Evolutionary conservation across 2,113 vertebrate species (phyloP).

Genomic region (Amphiprion percula): DNA sequence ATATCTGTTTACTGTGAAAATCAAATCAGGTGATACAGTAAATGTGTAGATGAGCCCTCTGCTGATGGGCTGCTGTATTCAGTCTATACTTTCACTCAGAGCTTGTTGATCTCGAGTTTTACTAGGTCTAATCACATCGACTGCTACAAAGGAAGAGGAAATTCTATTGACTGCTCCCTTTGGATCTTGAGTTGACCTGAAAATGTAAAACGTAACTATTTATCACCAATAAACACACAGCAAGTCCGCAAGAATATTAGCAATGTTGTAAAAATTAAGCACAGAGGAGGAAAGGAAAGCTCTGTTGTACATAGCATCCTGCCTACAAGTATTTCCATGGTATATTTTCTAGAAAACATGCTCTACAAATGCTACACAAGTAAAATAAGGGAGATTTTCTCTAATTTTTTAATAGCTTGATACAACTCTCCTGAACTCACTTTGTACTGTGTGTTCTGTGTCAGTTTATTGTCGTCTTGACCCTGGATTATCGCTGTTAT

Average conservation of each 20-base stretch:
- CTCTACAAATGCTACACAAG: no score
- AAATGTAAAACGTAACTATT: background rate
- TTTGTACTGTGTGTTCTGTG: background rate
- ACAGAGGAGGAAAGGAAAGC: no score
- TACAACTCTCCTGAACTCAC: no score
- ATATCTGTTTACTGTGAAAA: background rate
- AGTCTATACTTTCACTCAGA: background rate
- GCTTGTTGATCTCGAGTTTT: background rate
- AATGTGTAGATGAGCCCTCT: background rate
- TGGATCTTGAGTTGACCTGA: background rate
- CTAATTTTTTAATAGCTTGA: background rate
- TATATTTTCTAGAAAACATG: no score
- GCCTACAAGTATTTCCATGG: no score
- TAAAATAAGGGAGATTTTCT: no score
- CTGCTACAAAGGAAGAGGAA: slow-evolving; percentile 36
- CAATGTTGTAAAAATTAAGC: no score
- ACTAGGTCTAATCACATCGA: slow-evolving; percentile 3
- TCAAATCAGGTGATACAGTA: background rate
- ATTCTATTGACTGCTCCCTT: background rate
- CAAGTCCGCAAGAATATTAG: no score
- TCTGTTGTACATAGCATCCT: no score
- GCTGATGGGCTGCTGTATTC: no score
- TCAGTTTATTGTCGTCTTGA: background rate
- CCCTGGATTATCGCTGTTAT: no score
- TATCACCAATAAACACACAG: background rate